Evolutionary conservation across 2,888 invertebrate species (phyloP), one percentile per base, ranked within the genome.

Genomic region (Trissonchulus latispiculum): DNA sequence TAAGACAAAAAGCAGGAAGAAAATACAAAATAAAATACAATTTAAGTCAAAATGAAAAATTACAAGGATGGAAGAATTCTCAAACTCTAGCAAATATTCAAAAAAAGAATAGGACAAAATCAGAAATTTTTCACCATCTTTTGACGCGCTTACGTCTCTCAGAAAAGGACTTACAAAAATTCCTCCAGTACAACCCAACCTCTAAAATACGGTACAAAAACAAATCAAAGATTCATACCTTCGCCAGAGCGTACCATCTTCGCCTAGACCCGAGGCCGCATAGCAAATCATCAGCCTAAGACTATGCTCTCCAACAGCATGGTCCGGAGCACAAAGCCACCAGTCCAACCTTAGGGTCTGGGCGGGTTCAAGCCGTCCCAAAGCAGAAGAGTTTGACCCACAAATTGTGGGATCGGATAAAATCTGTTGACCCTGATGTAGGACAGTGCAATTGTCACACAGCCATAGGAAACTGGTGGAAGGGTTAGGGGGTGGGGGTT

Each of bases 291-390:
- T 80, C 88, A 88, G 80, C 90, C 90, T 78, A 95, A 86, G 81
- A 90, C 90, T 80, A 90, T 89, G 37, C 93, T 93, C 83, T 94
- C 91, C 77, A 23, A 23, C 48, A 8, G 48, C 8, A 8, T 23
- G 48, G 48, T 48, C 48, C 8, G 48, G 48, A 23, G 8, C 23
- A 23, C 48, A 15, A 48, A 48, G 48, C 48, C 48, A 48, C 48
- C 48, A 48, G 48, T 48, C 48, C 23, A 48, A 23, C 48, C 23
- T 23, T 23, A 48, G 23, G 23, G 48, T 15, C 48, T 48, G 48
- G 48, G 8, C 48, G 8, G 48, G 48, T 8, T 23, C 48, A 15
- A 48, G 48, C 8, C 93, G 89, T 0, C 94, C 95, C 80, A 95
- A 90, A 2, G 93, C 94, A 83, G 92, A 93, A 85, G 93, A n/a